Percentiles rank a stretch among this genome's conserved stretches.
Conservation (phyloP, 2,888 invertebrate genomes). For the Hirtodrosophila confusa region DNA sequence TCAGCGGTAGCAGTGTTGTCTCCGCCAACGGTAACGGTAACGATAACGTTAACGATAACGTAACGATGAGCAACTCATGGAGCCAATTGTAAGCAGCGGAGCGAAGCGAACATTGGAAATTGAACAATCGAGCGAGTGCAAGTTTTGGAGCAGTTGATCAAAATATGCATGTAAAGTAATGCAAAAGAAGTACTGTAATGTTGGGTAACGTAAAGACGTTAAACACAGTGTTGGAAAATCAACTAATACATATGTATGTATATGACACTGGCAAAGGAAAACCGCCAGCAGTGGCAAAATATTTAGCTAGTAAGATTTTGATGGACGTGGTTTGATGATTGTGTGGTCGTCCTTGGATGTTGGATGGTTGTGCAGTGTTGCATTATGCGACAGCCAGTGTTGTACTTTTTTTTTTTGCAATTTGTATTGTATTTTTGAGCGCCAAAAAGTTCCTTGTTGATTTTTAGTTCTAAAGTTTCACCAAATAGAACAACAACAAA, state of each 20-base stretch:
- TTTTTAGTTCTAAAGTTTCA: slow-evolving; percentile 78
- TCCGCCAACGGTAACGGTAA: slow-evolving; percentile 13
- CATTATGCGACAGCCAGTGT: slow-evolving; percentile 49
- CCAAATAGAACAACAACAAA: slow-evolving; percentile 48
- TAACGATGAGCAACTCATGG: slow-evolving; percentile 54
- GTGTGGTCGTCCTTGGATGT: slow-evolving; percentile 24
- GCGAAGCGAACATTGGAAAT: slow-evolving; percentile 77
- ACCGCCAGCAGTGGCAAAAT: slow-evolving; percentile 15
- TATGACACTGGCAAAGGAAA: slow-evolving; percentile 12
- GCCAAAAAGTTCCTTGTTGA: slow-evolving; percentile 80
- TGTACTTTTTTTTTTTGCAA: slow-evolving; percentile 70
- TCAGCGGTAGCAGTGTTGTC: slow-evolving; percentile 32
- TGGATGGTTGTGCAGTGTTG: slow-evolving; percentile 48
- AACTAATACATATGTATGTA: slow-evolving; percentile 25
- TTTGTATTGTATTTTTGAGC: slow-evolving; percentile 78
- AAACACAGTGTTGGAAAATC: slow-evolving; percentile 36
- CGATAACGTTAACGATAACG: slow-evolving; percentile 27
- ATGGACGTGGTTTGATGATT: slow-evolving; percentile 35
- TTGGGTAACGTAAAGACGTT: slow-evolving; percentile 61
- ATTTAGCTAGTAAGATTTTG: slow-evolving; percentile 44
- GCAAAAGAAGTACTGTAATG: slow-evolving; percentile 48
- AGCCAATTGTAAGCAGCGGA: slow-evolving; percentile 56
- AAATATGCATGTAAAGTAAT: slow-evolving; percentile 77
- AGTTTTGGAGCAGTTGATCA: slow-evolving; percentile 82
- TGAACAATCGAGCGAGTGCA: slow-evolving; percentile 47